These are phyloP conservation scores for Talpa occidentalis DNA, from an alignment of 2,113 vertebrate genomes.

Conservation along the genomic window DNA sequence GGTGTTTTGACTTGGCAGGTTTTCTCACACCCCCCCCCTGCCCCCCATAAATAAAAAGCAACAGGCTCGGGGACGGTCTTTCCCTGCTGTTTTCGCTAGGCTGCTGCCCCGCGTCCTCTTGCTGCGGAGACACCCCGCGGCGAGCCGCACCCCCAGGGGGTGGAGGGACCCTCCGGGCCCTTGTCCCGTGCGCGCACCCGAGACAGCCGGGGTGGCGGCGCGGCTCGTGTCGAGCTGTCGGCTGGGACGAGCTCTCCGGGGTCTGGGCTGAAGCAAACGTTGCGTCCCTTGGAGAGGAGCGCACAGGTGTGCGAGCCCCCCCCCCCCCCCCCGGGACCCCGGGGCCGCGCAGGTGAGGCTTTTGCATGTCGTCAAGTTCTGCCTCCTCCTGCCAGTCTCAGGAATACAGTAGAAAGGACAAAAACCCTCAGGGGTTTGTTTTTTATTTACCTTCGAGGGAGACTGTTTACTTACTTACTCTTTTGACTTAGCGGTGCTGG, in stretches of 20 bases:
- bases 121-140: not conserved
- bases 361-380: not conserved
- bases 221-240: not conserved
- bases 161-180: slow-evolving; percentile 69
- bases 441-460: not conserved
- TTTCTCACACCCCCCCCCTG: not conserved
- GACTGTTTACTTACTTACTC: not conserved
- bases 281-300: slow-evolving; percentile 20
- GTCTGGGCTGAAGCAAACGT: not conserved
- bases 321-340: too few species aligned
- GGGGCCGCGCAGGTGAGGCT: not conserved
- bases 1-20: not conserved
- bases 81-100: not conserved
- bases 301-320: not conserved
- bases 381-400: not conserved
- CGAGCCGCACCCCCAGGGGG: not conserved
- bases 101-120: not conserved
- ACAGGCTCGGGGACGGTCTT: rapidly evolving
- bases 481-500: not conserved
- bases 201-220: slow-evolving; percentile 83
- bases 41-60: not conserved
- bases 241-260: not conserved
- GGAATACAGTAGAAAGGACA: not conserved
- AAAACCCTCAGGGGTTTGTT: not conserved
- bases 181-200: slow-evolving; percentile 74